phyloP scores from a whole-genome alignment of 2,888 invertebrate species.

The Eristalinus aeneus region DNA sequence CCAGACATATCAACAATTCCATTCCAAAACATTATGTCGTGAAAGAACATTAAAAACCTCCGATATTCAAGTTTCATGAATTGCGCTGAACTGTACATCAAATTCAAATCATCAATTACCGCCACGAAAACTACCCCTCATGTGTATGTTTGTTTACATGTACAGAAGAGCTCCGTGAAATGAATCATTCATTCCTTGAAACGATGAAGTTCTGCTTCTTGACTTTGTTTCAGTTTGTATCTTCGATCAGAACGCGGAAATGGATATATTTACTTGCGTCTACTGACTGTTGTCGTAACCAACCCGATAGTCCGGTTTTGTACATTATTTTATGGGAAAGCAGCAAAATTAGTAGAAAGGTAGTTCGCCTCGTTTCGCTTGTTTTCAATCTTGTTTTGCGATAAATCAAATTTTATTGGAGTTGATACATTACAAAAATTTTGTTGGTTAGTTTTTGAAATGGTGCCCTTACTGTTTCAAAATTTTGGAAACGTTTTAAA shows the following conservation, averaged over 20 bases:
- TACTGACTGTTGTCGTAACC: not conserved
- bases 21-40: no score
- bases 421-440: not conserved
- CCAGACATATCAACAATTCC: no score
- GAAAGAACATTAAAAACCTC: no score
- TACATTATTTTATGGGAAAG: not conserved
- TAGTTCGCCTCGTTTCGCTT: not conserved
- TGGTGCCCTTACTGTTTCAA: no score
- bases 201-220: not conserved
- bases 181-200: not conserved
- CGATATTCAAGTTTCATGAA: no score
- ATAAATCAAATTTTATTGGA: not conserved
- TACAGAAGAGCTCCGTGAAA: no score
- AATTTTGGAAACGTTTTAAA: no score
- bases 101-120: no score
- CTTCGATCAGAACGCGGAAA: not conserved
- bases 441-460: no score
- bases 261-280: not conserved
- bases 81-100: no score
- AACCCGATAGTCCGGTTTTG: not conserved
- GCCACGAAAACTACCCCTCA: not conserved
- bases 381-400: not conserved
- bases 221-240: not conserved
- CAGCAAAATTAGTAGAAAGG: not conserved
- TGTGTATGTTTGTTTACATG: not conserved